Evolutionary conservation across 2,888 invertebrate genomes (phyloP), one percentile per base, ranked within the genome.

Genomic region (Tryphoninae sp.): DNA sequence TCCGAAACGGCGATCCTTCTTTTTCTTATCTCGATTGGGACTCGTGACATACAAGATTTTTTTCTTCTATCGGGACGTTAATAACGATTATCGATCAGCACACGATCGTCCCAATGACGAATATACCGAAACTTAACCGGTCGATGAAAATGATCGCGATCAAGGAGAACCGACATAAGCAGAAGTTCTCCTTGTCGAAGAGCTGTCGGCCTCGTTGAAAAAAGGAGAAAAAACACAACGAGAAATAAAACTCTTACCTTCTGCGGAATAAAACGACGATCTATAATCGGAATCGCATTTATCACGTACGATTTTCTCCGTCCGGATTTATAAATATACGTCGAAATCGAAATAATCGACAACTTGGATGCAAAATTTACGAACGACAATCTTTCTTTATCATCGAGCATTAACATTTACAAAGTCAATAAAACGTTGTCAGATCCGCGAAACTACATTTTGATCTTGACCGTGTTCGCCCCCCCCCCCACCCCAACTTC

Each of bases 141-240:
- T 45, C 61, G 49, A 55, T 81, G 61, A 33, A 61, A 58, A 69
- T 76, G 68, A 62, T 55, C 53, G 22, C 64, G 53, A 53, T 80
- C 77, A 80, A 80, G 80, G 80, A 72, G 72, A 72, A 67, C 26
- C 72, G 49, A 68, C 55, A 49, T 55, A 40, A 65, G 58, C 71
- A 23, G 1, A 33, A 33, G 80, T 77, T 77, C 72, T 77, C 80
- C 80, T 80, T 80, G 77, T 62, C 68, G 55, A 55, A 55, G 33
- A 77, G 53, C n/a, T 2, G 61, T 45, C 53, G 68, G 45, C 72
- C 80, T 77, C 77, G 68, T 77, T 58, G 13, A 76, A 68, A 76
- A 42, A 62, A 61, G 33, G 19, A 42, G 26, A 26, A 26, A 26
- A 26, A 26, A 19, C 11, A 53, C 13, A 11, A 53, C 13, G n/a